A percentile compares a stretch with the other conserved stretches of the same genome.
Evolutionary conservation across 2,797 vertebrate genomes (phyloP).

Genomic region (Lerista edwardsae): DNA sequence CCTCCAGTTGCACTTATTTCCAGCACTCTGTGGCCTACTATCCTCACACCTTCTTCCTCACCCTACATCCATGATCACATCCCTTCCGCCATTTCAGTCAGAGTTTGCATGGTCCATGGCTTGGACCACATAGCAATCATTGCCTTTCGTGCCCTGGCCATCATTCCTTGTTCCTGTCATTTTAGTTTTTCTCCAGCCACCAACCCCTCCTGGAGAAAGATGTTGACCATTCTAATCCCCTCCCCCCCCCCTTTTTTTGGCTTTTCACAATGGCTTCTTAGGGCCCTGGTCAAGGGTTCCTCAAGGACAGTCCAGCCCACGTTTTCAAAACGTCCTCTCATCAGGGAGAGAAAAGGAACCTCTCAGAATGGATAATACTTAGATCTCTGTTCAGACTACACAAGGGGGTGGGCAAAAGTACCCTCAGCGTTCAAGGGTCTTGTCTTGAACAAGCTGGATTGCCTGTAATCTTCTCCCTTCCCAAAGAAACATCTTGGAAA

Average conservation of each 20-base stretch:
- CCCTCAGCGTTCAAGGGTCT: background rate
- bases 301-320: too few species aligned
- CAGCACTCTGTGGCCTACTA: background rate
- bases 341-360: background rate
- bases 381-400: background rate
- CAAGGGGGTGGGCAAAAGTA: background rate
- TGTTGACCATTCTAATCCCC: background rate
- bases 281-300: background rate
- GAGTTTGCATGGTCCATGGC: too few species aligned
- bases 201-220: background rate
- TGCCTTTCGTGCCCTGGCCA: background rate
- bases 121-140: constrained; percentile 1
- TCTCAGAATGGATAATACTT: background rate
- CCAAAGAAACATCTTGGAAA: background rate
- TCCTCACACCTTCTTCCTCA: background rate
- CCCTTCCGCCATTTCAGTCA: background rate
- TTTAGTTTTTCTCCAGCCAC: too few species aligned
- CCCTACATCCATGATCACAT: background rate
- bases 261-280: too few species aligned
- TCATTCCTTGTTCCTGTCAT: background rate
- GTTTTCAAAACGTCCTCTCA: background rate
- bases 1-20: background rate
- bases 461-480: background rate
- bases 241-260: background rate
- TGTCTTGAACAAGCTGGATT: background rate